Evolutionary conservation across 1,140 invertebrate genomes (phyloP).

Genomic region (Pseudomyrmex concolor): DNA sequence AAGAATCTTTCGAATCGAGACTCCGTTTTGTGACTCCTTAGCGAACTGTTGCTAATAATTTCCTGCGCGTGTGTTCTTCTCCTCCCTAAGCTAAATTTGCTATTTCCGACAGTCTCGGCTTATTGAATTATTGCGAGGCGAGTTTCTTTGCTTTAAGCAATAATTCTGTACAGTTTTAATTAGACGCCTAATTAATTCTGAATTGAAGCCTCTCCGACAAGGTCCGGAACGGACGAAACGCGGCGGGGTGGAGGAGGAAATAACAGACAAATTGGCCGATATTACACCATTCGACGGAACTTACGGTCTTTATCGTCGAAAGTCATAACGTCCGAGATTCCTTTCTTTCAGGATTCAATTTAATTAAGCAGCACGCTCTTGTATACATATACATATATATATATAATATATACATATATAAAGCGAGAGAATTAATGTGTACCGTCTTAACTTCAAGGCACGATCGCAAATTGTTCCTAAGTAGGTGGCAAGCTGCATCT

Average conservation of each 20-base stretch:
- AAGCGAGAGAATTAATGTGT: constrained; percentile 12
- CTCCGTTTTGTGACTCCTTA: not conserved
- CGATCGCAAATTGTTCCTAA: constrained; percentile 46
- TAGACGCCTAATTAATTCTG: constrained; percentile 23
- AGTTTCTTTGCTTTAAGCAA: not conserved
- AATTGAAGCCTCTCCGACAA: constrained; percentile 4
- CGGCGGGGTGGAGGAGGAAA: not conserved
- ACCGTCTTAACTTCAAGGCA: constrained; percentile 11
- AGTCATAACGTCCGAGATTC: constrained; percentile 19
- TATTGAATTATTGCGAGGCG: constrained; percentile 13
- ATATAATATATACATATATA: too few relatives aligned
- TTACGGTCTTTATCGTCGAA: constrained; percentile 22
- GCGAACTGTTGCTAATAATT: not conserved
- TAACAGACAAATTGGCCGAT: not conserved
- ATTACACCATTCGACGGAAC: not conserved
- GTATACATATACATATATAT: not conserved
- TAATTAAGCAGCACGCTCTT: constrained; percentile 14
- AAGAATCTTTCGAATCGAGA: not conserved
- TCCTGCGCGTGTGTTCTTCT: not conserved
- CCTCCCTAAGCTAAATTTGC: not conserved
- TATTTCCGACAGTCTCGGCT: constrained; percentile 10
- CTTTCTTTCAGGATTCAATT: constrained; percentile 36
- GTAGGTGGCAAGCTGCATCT: constrained; percentile 37
- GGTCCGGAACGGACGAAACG: not conserved
- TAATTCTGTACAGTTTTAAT: constrained; percentile 18